Evolutionary conservation across 2,113 vertebrate species (phyloP).

Genomic region (Triplophysa tibetana): DNA sequence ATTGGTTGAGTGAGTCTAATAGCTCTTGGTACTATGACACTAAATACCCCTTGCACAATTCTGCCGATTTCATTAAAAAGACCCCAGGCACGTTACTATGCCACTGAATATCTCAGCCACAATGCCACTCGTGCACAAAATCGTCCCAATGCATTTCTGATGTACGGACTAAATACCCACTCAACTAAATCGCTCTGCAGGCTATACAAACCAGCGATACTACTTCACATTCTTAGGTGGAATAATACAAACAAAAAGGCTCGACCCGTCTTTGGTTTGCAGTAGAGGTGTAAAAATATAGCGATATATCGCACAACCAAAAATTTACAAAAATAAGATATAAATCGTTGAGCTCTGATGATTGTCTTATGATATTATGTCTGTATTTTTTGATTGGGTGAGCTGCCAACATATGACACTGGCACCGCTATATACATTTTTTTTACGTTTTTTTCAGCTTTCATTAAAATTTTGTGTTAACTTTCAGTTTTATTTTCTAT

Average conservation of each 20-base stretch:
- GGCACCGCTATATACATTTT: too few relatives aligned
- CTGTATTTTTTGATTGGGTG: too few relatives aligned
- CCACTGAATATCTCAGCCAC: constrained; percentile 43
- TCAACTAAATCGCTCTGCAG: constrained; percentile 40
- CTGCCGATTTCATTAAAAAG: constrained; percentile 53
- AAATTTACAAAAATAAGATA: too few relatives aligned
- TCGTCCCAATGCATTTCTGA: constrained; percentile 21
- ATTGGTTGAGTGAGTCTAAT: constrained; percentile 54
- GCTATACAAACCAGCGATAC: constrained; percentile 5
- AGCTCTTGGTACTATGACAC: constrained; percentile 58
- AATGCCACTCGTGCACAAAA: constrained; percentile 31
- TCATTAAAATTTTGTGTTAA: too few relatives aligned
- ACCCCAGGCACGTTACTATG: constrained; percentile 43
- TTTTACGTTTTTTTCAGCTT: too few relatives aligned
- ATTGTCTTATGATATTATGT: too few relatives aligned
- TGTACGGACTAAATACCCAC: constrained; percentile 41
- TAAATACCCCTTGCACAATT: constrained; percentile 49
- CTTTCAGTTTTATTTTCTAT: too few relatives aligned
- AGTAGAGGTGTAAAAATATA: too few relatives aligned
- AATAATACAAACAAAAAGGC: constrained; percentile 19
- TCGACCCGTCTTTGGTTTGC: background rate
- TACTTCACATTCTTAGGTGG: constrained; percentile 26
- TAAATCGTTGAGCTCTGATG: too few relatives aligned
- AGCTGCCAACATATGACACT: background rate
- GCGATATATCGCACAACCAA: too few relatives aligned